A percentile compares a stretch with the other conserved stretches of the same genome.
phyloP scores from a whole-genome alignment of 2,888 invertebrate species.

The Pammene aurita region DNA sequence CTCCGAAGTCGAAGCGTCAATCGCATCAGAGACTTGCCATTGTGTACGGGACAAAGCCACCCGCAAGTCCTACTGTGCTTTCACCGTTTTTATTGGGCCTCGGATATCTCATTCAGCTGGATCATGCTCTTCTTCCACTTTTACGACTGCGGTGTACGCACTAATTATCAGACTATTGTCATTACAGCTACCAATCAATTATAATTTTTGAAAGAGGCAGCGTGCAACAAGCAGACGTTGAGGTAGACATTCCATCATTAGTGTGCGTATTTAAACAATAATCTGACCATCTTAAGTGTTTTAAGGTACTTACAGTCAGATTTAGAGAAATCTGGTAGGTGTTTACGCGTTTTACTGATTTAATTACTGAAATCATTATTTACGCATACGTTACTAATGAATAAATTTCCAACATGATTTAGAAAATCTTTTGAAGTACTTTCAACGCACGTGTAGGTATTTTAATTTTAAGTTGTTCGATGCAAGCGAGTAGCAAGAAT shows the following conservation, averaged over 20 bases:
- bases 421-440: no score
- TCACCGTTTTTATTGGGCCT: slow-evolving; percentile 73
- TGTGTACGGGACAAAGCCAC: slow-evolving; percentile 75
- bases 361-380: no score
- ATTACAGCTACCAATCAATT: slow-evolving; percentile 3
- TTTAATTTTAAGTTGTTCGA: no score
- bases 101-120: slow-evolving; percentile 74
- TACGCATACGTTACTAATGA: no score
- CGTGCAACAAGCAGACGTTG: background rate
- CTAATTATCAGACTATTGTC: slow-evolving; percentile 26
- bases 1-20: slow-evolving; percentile 77
- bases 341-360: no score
- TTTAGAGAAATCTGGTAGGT: background rate
- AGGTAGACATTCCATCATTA: background rate
- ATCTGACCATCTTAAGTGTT: background rate
- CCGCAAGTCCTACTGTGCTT: slow-evolving; percentile 77
- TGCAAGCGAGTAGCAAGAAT: background rate
- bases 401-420: no score
- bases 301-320: background rate
- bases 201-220: background rate
- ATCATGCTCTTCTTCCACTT: slow-evolving; percentile 54
- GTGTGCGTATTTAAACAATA: background rate
- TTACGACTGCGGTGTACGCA: slow-evolving; percentile 48
- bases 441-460: no score
- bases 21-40: slow-evolving; percentile 64